A percentile compares a stretch with the other conserved stretches of the same genome.
Conservation (phyloP, 2,797 vertebrate species). For the Sebastes variabilis region DNA sequence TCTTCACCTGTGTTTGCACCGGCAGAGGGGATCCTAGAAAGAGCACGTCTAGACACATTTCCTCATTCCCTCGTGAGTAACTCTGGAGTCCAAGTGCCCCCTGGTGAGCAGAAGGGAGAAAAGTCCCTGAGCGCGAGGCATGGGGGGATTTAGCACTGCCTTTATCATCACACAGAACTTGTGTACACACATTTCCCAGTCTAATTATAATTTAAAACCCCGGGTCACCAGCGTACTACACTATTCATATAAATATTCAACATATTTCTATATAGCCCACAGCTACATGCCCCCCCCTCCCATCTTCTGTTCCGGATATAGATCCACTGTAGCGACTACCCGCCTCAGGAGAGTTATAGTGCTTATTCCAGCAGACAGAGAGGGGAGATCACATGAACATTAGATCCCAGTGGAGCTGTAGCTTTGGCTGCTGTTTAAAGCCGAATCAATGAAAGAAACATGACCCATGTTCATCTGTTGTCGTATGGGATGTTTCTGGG, state of each 20-base stretch:
- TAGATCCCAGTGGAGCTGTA: conserved; percentile 71
- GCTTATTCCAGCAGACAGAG: conserved; percentile 75
- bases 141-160: conserved; percentile 14
- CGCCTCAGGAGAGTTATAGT: conserved; percentile 63
- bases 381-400: conserved; percentile 70
- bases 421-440: conserved; percentile 77
- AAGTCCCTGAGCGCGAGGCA: not conserved
- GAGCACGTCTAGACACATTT: conserved; percentile 38
- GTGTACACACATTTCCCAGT: conserved; percentile 15
- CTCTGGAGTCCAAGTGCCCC: conserved; percentile 58
- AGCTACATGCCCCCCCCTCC: conserved; percentile 12
- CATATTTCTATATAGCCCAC: conserved; percentile 39
- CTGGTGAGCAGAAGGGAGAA: conserved; percentile 57
- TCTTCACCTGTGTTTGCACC: conserved; percentile 48
- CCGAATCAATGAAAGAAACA: conserved; percentile 79
- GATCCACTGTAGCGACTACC: conserved; percentile 58
- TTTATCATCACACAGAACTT: conserved; percentile 29
- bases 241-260: conserved; percentile 55
- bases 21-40: conserved; percentile 30
- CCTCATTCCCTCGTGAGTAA: conserved; percentile 18
- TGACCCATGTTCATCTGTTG: conserved; percentile 65
- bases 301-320: conserved; percentile 58
- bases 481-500: conserved; percentile 65
- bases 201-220: conserved; percentile 40
- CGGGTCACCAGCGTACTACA: conserved; percentile 25